Evolutionary conservation across 2,797 vertebrate genomes (phyloP), one percentile per base, ranked within the genome.

Genomic region (Tragelaphus oryx): DNA sequence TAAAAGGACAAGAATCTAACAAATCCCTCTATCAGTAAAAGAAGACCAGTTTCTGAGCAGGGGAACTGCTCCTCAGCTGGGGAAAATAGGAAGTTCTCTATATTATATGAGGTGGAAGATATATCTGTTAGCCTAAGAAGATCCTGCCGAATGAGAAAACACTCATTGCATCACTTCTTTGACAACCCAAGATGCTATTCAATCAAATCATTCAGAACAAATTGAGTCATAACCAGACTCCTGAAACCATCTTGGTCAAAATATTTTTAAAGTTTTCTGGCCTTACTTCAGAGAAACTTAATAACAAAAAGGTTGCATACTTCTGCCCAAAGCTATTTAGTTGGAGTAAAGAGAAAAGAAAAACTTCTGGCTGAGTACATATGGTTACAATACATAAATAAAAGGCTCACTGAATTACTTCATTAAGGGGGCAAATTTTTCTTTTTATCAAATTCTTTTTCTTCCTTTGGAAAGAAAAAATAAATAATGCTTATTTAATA

Each of bases 341-440:
- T 28, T 89, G 75, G 85, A 84, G 22, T 20, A 68, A 26, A 17
- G 6, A 76, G 5, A n/a, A 55, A 41, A 95, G 26, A 96, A 54
- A 87, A 95, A 97, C 82, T 96, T 97, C 87, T 97, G 75, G 68
- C 91, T 97, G 71, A 96, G 97, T 97, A 93, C 91, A 98, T 93
- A 97, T 68, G 94, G 68, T 96, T 95, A 95, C 26, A 97, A 97
- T 91, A 91, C 57, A 95, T 82, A 95, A 96, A 97, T 91, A 97
- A 97, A 84, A 14, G 91, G 54, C 97, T 95, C 78, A 92, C 41
- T 79, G 83, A 96, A 84, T 91, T 87, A 93, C 65, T 96, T 96
- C 79, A 92, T 95, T 65, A 84, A 57, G 60, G 5, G 26, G 18
- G 9, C 52, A 82, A 92, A 24, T 76, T 87, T 68, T 80, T 55